Base-by-base conservation (phyloP, 2,113 vertebrate species). In the Nestor notabilis region DNA sequence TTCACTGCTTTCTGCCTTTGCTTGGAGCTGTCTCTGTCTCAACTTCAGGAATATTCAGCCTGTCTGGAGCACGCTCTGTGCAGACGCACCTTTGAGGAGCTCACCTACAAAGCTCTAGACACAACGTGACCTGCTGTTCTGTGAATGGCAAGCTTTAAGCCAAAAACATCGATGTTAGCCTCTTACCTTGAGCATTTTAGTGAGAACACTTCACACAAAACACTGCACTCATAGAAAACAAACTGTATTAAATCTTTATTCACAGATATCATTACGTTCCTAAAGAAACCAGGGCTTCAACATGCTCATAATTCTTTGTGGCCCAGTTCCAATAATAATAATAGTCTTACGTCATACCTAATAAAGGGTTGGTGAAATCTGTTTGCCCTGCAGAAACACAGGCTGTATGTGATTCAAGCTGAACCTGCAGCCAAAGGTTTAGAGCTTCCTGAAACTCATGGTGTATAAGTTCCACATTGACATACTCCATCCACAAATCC, bases 401-500 rank as follows among this genome's bases (percentile, higher is more conserved):
- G 97, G 91, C 1, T 10, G 97, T 96, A 97, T 90, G 96, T 33
- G 99, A 98, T 90, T 99, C 99, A 65, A 98, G 97, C 79, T 98
- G 98, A 93, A 98, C 97, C 86, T 98, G 99, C 24, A 96, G 98
- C 99, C 99, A 99, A 83, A 98, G 95, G 85, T 98, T 98, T 55
- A 99, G 66, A 5, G 98, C 97, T 95, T 99, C 99, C 89, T 97
- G 98, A 96, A 98, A 97, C 85, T 99, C 99, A 37, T 99, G 98
- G 66, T 98, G 98, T 53, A 99, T 74, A 47, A 99, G 99, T 90
- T 99, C 99, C 94, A 98, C 98, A 72, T 99, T 99, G 90, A 99
- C 90, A 89, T 98, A 99, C 82, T 99, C 99, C 93, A 99, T 97
- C 99, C 99, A 99, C 82, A 99, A 97, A 87, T 99, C 99, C 99